Percentiles rank a stretch among this genome's conserved stretches.
Evolutionary conservation across 2,888 invertebrate genomes (phyloP).

Genomic region (Patella ulyssiponensis): DNA sequence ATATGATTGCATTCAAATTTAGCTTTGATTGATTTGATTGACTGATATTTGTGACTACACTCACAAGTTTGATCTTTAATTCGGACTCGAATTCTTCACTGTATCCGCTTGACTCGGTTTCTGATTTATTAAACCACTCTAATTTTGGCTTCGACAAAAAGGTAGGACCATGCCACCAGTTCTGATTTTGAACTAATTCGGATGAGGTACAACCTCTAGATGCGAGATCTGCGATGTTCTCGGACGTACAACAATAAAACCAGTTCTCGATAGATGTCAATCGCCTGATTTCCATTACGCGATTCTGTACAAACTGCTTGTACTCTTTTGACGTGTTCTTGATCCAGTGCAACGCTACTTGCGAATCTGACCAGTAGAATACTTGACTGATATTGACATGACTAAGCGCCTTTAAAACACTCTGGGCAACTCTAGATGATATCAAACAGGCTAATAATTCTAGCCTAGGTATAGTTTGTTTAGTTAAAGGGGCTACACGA

Average conservation of each 20-base stretch:
- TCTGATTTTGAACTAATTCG: neutral
- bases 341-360: neutral
- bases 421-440: neutral
- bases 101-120: neutral
- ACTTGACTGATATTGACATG: neutral
- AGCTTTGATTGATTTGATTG: neutral
- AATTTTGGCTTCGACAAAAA: neutral
- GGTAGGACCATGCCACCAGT: neutral
- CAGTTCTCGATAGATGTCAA: neutral
- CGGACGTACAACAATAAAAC: neutral
- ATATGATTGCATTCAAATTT: no score
- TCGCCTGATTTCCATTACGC: neutral
- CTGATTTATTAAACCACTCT: neutral
- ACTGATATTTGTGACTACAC: neutral
- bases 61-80: neutral
- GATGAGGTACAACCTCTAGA: neutral
- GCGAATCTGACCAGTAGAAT: neutral
- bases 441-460: neutral
- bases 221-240: neutral
- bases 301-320: neutral
- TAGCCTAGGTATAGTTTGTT: neutral
- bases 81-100: neutral
- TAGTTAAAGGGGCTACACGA: neutral
- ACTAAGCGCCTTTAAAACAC: neutral
- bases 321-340: neutral